phyloP scores from a whole-genome alignment of 2,797 vertebrate genomes.

The Furcifer pardalis region DNA sequence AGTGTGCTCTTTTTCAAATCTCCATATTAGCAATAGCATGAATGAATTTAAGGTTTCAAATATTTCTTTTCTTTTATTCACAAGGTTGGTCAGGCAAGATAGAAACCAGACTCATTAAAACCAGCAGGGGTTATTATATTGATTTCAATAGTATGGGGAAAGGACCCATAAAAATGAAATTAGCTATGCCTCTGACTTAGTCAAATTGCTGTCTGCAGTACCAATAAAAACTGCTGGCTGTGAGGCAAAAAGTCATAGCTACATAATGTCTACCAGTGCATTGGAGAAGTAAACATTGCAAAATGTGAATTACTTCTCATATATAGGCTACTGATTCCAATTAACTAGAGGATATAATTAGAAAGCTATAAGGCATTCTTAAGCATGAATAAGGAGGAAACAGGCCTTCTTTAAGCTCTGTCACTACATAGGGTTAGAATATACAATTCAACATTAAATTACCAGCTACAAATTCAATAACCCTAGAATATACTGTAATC shows the following conservation, averaged over 20 bases:
- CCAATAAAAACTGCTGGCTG: background rate
- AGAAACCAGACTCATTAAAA: constrained; percentile 15
- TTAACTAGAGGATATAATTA: constrained; percentile 14
- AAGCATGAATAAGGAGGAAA: constrained; percentile 11
- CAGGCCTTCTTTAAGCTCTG: background rate
- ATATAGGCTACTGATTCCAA: constrained; percentile 18
- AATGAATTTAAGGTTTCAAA: background rate
- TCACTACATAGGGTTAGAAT: constrained; percentile 15
- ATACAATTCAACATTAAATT: constrained; percentile 15
- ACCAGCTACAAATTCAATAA: background rate
- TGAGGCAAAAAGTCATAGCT: constrained; percentile 20
- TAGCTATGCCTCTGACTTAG: background rate
- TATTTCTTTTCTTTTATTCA: background rate
- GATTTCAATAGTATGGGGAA: constrained; percentile 15
- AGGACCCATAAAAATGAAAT: constrained; percentile 29
- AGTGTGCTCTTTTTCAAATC: background rate
- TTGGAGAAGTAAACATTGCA: background rate
- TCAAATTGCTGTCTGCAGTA: constrained; percentile 32
- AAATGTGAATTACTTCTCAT: background rate
- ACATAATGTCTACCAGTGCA: background rate
- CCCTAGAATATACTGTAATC: background rate
- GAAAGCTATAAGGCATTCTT: constrained; percentile 20
- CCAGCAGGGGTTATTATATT: background rate
- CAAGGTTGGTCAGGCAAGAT: background rate
- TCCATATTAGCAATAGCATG: background rate